A percentile compares a stretch with the other conserved stretches of the same genome.
Conservation (phyloP, 1,140 invertebrate genomes). For the Drosophila mauritiana region DNA sequence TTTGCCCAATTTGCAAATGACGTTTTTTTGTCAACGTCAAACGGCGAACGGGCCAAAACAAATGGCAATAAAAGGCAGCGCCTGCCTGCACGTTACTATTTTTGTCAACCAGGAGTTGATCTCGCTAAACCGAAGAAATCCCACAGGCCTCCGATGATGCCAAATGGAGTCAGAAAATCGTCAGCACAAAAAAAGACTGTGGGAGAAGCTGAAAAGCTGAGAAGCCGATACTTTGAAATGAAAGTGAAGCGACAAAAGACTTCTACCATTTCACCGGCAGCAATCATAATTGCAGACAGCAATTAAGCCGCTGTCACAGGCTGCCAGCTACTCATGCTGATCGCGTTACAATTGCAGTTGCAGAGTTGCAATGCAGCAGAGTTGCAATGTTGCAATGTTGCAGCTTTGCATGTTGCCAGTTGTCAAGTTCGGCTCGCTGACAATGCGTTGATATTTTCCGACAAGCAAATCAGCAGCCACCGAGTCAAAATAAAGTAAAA, state of each 20-base stretch:
- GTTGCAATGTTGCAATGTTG: conserved; percentile 40
- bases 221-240: conserved; percentile 31
- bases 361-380: conserved; percentile 30
- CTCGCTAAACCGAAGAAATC: conserved; percentile 30
- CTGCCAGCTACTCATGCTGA: conserved; percentile 76
- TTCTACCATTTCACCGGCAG: conserved; percentile 57
- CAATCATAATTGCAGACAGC: conserved; percentile 81
- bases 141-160: conserved; percentile 9
- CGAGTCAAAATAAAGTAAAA: background rate
- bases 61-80: conserved; percentile 81
- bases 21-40: conserved; percentile 83
- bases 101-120: conserved; percentile 69
- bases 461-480: conserved; percentile 72
- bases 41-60: conserved; percentile 57
- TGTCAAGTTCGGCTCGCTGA: conserved; percentile 71
- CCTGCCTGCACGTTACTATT: conserved; percentile 74
- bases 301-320: conserved; percentile 77
- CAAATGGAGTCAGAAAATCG: conserved; percentile 10
- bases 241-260: conserved; percentile 59
- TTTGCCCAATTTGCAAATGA: conserved; percentile 83
- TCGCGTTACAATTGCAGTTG: conserved; percentile 72
- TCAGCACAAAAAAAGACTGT: conserved; percentile 13
- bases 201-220: conserved; percentile 10
- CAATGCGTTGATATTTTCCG: conserved; percentile 83
- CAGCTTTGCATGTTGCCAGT: conserved; percentile 53